phyloP scores from a whole-genome alignment of 37 sponge, comb jelly and placozoan genomes.

The Amphimedon queenslandica region DNA sequence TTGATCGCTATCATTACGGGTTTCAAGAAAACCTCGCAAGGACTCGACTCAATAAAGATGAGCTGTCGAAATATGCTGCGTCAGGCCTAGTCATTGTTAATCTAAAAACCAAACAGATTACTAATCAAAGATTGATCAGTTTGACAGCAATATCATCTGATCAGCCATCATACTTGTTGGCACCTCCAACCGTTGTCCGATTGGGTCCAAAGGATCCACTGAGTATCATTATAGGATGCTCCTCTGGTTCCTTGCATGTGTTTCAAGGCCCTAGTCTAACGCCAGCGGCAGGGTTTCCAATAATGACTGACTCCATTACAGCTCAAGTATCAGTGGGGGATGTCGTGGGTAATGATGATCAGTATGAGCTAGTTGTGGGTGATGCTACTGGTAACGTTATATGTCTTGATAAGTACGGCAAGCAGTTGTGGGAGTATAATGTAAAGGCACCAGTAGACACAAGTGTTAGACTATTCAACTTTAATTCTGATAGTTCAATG shows the following conservation, averaged over 20 bases:
- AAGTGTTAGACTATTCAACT: conserved; percentile 33
- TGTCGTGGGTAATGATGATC: conserved; percentile 32
- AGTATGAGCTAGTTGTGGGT: conserved; percentile 50
- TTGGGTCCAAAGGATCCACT: conserved; percentile 1
- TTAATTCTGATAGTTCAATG: conserved; percentile 23
- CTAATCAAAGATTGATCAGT: conserved; percentile 41
- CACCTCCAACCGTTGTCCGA: conserved; percentile 59
- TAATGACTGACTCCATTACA: conserved; percentile 47
- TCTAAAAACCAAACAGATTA: conserved; percentile 34
- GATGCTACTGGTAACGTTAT: conserved; percentile 65
- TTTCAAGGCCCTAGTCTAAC: conserved; percentile 10
- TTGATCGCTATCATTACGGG: conserved; percentile 59
- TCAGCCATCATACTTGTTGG: conserved; percentile 61
- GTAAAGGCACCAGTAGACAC: background rate
- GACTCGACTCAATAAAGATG: conserved; percentile 14
- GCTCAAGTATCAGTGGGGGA: conserved; percentile 65
- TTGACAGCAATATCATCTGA: conserved; percentile 24
- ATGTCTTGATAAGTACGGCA: conserved; percentile 36
- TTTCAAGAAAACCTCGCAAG: conserved; percentile 4
- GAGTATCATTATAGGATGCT: conserved; percentile 39
- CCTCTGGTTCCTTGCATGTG: conserved; percentile 50
- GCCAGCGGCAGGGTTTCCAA: conserved; percentile 36
- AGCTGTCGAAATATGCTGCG: conserved; percentile 50
- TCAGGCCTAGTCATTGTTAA: conserved; percentile 53
- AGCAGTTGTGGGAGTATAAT: conserved; percentile 47